Evolutionary conservation across 2,888 invertebrate species (phyloP).

Genomic region (Melanophora roralis): DNA sequence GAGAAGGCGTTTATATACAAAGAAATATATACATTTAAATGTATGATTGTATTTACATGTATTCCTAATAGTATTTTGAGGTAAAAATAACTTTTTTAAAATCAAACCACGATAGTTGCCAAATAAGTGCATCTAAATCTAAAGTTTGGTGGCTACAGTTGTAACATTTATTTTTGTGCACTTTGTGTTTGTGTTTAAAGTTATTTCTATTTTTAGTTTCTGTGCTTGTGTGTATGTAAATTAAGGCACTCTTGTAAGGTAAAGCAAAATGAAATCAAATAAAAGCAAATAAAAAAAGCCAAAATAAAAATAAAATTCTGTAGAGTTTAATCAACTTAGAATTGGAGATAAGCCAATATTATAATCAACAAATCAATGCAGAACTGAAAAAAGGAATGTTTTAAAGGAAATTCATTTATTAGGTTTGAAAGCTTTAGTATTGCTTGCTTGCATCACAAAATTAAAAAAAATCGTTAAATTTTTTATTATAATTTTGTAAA

Average conservation of each 20-base stretch:
- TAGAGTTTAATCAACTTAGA: constrained; percentile 62
- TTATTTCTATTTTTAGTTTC: no score
- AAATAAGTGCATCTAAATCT: constrained; percentile 38
- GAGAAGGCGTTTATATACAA: background rate
- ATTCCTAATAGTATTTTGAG: background rate
- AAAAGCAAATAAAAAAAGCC: background rate
- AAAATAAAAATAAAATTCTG: constrained; percentile 4
- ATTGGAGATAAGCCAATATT: constrained; percentile 61
- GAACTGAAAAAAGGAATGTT: constrained; percentile 18
- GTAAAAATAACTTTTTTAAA: constrained; percentile 16
- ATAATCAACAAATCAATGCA: constrained; percentile 52
- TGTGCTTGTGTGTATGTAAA: constrained; percentile 37
- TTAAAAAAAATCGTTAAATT: no score
- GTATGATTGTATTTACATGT: background rate
- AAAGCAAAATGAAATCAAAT: constrained; percentile 48
- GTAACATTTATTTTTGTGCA: constrained; percentile 2
- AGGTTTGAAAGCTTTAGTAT: no score
- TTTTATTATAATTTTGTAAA: no score
- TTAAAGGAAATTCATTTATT: background rate
- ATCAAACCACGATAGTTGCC: constrained; percentile 42
- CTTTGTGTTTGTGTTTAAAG: no score
- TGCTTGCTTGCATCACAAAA: no score
- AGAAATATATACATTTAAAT: background rate
- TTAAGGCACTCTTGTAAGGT: constrained; percentile 50
- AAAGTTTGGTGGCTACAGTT: background rate